Base-by-base conservation (phyloP, 2,113 vertebrate genomes). In the Hirundichthys speculiger region DNA sequence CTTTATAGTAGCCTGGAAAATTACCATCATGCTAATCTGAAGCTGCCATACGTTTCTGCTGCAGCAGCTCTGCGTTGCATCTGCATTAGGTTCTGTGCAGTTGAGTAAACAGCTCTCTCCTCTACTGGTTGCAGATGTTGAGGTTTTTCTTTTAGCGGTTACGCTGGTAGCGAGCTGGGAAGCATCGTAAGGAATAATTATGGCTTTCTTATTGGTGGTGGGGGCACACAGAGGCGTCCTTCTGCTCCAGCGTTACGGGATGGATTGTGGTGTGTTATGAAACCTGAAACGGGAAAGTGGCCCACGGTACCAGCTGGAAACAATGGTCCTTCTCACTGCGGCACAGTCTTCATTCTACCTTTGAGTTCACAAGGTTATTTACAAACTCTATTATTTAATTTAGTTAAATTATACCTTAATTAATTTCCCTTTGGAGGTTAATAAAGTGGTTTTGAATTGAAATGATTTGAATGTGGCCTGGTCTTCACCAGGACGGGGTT, bases 281-380 rank as follows among this genome's bases (percentile, higher is more conserved):
- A 89, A 89, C 63, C 79, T 80, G 64, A 80, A 74, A 76, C 70
- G 61, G 54, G 75, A 68, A 89, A 86, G 82, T 86, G 77, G 86
- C 70, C 64, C 53, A 53, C 65, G 57, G 27, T 58, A 51, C 50
- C 65, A 68, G 56, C 60, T 85, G 78, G 83, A 87, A 87, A 89
- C 84, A 82, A 77, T 82, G 69, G 63, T 49, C 59, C 77, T 47
- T 76, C 66, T 80, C 47, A 66, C 42, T 64, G 49, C 38, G 19
- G 22, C 19, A 3, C 55, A 69, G 69, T 69, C 45, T 83, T 77
- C 77, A 57, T 52, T 43, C 21, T 34, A 20, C 61, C 59, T 69
- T 54, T 73, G 51, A 43, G 54, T 40, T 41, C 30, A 16, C 30
- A 34, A 34, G 30, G 57, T 65, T 41, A 15, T 73, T 62, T 69